Conservation (phyloP, 2,888 invertebrate genomes). For the Leucophora obtusa region DNA sequence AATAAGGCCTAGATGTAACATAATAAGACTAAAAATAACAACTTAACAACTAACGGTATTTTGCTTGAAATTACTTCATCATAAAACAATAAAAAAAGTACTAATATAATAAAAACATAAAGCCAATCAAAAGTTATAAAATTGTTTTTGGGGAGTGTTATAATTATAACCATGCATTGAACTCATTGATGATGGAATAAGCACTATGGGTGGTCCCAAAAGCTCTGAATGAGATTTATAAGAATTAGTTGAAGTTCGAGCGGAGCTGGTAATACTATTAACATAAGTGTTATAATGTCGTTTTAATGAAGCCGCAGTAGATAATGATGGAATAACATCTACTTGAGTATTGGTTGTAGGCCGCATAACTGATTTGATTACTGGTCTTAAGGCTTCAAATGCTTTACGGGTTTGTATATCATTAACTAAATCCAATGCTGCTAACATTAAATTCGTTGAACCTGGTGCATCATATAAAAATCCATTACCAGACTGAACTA, state of each 20-base stretch:
- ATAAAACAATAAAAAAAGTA: constrained; percentile 2
- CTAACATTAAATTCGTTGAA: constrained; percentile 60
- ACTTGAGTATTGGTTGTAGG: neutral
- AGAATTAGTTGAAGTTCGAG: neutral
- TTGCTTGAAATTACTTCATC: neutral
- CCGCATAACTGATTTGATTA: neutral
- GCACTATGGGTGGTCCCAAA: neutral
- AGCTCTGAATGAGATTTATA: neutral
- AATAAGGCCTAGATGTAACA: neutral
- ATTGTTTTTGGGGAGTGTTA: constrained; percentile 20
- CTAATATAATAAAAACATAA: neutral
- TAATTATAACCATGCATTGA: constrained; percentile 23
- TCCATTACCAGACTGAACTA: constrained; percentile 72
- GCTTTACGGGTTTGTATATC: constrained; percentile 61
- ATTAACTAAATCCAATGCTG: constrained; percentile 69
- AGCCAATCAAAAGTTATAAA: neutral
- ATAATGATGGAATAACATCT: constrained; percentile 22
- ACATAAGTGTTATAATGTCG: neutral
- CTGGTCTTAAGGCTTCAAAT: constrained; percentile 16
- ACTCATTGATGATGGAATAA: neutral
- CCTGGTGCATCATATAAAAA: constrained; percentile 71
- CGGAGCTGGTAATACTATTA: neutral
- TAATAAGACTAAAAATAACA: neutral
- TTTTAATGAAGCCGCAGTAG: constrained; percentile 16
- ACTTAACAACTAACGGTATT: neutral